phyloP scores from a whole-genome alignment of 2,797 vertebrate species.

The Sebastes steindachneri region DNA sequence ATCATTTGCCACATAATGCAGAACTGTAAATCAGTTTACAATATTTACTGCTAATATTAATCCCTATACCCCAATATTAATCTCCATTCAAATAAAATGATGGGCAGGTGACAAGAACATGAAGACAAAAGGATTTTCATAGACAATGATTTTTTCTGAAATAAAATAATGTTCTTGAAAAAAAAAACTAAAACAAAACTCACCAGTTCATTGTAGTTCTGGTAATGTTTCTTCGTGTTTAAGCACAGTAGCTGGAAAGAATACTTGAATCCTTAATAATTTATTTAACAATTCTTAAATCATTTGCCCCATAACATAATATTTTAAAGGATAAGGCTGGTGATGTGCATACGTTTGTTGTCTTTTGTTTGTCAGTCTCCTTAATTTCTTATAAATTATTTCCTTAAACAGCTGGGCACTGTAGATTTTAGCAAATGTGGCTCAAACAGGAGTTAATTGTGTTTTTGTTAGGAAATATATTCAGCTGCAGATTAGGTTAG shows the following conservation, averaged over 20 bases:
- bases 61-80: too few relatives aligned
- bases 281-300: background rate
- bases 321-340: background rate
- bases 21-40: background rate
- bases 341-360: background rate
- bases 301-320: background rate
- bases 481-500: background rate
- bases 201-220: background rate
- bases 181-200: background rate
- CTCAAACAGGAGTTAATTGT: background rate
- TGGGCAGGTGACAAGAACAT: background rate
- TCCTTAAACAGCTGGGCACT: background rate
- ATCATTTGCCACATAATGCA: background rate
- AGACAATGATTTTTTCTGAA: background rate
- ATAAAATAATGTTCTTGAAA: background rate
- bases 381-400: background rate
- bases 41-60: background rate
- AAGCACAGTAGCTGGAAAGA: background rate
- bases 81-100: background rate
- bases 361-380: background rate
- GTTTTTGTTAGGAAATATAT: background rate
- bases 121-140: background rate
- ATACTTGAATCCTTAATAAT: background rate
- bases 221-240: too few relatives aligned
- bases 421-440: background rate